Base-by-base conservation (phyloP, 2,797 vertebrate species). In the Bovichtus diacanthus region DNA sequence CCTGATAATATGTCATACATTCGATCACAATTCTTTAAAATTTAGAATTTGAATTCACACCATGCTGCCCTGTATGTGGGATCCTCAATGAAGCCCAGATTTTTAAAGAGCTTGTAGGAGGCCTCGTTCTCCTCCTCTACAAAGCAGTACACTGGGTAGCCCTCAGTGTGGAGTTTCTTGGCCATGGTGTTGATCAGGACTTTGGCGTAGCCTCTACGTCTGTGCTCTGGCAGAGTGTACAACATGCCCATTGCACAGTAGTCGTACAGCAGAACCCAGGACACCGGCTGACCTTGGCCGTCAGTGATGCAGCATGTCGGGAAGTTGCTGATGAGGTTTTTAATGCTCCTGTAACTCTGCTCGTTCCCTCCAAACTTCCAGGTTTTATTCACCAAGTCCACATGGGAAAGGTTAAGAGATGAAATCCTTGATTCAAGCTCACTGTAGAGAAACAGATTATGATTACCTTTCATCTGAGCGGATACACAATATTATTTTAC, bases 361-460 rank as follows among this genome's bases (percentile, higher is more conserved):
- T 90, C 66, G 8, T 86, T 27, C 10, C 90, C 88, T 41, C 92
- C 93, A 65, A 90, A 94, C 84, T 94, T 95, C 93, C 92, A 95
- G 11, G 82, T 91, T 49, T 87, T 86, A 76, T 94, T 95, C 74
- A 95, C 89, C 43, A 92, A 41, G 44, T 90, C 84, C 4, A 76
- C 62, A 8, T 94, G 90, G 7, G 93, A 92, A 15, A 80, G 49
- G 0, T 88, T 51, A 0, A 94, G 89, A 36, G 84, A 78, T 0
- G 88, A 88, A 47, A 94, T 77, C 87, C 89, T 92, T 1, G 80
- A 82, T 60, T 89, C 74, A 9, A 90, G 50, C 13, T 89, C 80
- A 64, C 90, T 92, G 74, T 66, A 11, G 50, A 60, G 23, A 44
- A 36, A 19, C 19, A 49, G 2, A 59, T 29, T 0, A 50, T 19